Evolutionary conservation across 2,113 vertebrate species (phyloP).

Genomic region (Boleophthalmus pectinirostris): DNA sequence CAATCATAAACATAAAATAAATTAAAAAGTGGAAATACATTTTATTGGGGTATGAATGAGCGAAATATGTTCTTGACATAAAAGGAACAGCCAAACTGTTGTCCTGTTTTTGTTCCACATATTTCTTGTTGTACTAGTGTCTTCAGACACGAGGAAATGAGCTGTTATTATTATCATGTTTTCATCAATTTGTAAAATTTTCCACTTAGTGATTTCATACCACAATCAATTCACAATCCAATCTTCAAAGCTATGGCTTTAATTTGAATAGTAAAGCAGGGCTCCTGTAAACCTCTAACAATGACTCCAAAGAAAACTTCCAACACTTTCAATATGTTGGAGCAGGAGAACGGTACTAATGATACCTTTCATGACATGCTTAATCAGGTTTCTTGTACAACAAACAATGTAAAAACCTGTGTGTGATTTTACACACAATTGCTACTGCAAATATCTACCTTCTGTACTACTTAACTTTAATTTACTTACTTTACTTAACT

Average conservation of each 20-base stretch:
- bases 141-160: not conserved
- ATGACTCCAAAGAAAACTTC: constrained; percentile 21
- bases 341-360: not conserved
- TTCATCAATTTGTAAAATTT: not conserved
- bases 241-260: not conserved
- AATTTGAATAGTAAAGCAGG: not conserved
- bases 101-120: constrained; percentile 12
- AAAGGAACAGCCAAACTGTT: constrained; percentile 9
- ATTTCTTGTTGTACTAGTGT: not conserved
- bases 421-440: not conserved
- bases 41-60: not conserved
- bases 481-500: too few species aligned
- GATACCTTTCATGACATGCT: not conserved
- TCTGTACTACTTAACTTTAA: too few species aligned
- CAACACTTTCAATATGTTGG: not conserved
- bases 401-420: not conserved
- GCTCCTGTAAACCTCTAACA: constrained; percentile 7
- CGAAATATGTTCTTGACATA: constrained; percentile 19
- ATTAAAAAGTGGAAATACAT: not conserved
- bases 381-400: not conserved
- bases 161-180: not conserved
- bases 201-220: constrained; percentile 5
- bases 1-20: constrained; percentile 1
- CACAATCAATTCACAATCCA: not conserved
- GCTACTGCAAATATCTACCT: not conserved